Evolutionary conservation across 2,113 vertebrate species (phyloP).

Genomic region (Nothocercus julius): DNA sequence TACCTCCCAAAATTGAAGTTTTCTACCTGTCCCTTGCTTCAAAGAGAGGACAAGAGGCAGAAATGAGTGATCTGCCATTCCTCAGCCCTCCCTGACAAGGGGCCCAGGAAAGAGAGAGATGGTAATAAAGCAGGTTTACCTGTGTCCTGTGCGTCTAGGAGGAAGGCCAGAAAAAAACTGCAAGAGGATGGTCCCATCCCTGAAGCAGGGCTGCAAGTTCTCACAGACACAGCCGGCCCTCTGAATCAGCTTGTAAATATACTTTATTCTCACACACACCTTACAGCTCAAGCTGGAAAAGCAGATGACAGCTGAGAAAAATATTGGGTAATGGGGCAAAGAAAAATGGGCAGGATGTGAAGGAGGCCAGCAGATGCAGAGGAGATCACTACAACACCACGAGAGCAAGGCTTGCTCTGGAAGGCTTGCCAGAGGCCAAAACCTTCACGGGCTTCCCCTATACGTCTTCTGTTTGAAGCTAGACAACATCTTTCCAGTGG

Average conservation of each 20-base stretch:
- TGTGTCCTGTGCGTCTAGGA: accelerated
- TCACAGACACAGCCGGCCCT: background rate
- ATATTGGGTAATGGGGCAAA: background rate
- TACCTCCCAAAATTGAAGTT: background rate
- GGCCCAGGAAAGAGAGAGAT: background rate
- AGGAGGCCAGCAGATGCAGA: accelerated
- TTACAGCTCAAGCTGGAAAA: background rate
- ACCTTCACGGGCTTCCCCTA: background rate
- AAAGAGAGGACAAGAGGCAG: background rate
- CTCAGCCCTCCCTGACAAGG: background rate
- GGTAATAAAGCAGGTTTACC: background rate
- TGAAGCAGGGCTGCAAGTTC: background rate
- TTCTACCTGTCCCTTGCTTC: background rate
- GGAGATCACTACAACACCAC: accelerated
- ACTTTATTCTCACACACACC: background rate
- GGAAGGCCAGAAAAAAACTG: background rate
- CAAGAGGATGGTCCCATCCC: background rate
- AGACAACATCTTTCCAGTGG: background rate
- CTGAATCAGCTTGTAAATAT: background rate
- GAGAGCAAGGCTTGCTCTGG: background rate
- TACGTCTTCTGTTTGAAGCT: background rate
- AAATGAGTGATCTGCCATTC: background rate
- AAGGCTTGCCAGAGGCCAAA: background rate
- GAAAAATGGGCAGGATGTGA: background rate
- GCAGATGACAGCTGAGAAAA: background rate